Evolutionary conservation across 2,888 invertebrate genomes (phyloP).

Genomic region (Selenia dentaria): DNA sequence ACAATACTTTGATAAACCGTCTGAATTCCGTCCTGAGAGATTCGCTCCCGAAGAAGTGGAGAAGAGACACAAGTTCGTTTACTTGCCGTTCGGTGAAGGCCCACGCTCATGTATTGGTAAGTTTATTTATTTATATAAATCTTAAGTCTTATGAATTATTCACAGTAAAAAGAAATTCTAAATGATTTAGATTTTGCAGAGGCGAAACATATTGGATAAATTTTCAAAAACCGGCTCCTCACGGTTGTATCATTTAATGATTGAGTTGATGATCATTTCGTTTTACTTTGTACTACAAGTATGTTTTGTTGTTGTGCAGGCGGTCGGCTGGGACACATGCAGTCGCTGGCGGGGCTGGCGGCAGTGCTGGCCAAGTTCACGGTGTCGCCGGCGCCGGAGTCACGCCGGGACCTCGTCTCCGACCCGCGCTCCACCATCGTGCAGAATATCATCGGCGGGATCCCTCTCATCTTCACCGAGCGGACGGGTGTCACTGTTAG

Average conservation of each 20-base stretch:
- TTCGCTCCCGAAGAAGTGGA: slow-evolving; percentile 45
- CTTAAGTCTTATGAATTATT: no score
- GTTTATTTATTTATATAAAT: no score
- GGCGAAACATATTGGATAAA: no score
- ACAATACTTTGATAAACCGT: slow-evolving; percentile 55
- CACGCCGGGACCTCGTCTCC: slow-evolving; percentile 41
- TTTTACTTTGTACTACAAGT: no score
- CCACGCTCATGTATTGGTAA: slow-evolving; percentile 62
- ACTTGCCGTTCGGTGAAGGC: slow-evolving; percentile 60
- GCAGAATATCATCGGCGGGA: slow-evolving; percentile 51
- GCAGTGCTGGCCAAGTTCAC: slow-evolving; percentile 56
- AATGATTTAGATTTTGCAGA: no score
- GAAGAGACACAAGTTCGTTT: slow-evolving; percentile 49
- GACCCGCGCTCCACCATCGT: slow-evolving; percentile 55
- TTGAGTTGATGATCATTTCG: no score
- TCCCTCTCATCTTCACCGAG: slow-evolving; percentile 50
- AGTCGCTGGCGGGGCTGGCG: slow-evolving; percentile 66
- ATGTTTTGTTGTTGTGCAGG: no score
- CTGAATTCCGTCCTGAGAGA: slow-evolving; percentile 58
- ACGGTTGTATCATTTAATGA: no score
- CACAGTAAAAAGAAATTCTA: no score
- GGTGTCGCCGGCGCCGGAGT: slow-evolving; percentile 50
- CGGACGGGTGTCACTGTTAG: not conserved
- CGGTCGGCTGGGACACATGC: slow-evolving; percentile 65
- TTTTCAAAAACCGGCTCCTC: no score